Evolutionary conservation across 2,888 invertebrate genomes (phyloP), one percentile per base, ranked within the genome.

Genomic region (Thyatira batis): DNA sequence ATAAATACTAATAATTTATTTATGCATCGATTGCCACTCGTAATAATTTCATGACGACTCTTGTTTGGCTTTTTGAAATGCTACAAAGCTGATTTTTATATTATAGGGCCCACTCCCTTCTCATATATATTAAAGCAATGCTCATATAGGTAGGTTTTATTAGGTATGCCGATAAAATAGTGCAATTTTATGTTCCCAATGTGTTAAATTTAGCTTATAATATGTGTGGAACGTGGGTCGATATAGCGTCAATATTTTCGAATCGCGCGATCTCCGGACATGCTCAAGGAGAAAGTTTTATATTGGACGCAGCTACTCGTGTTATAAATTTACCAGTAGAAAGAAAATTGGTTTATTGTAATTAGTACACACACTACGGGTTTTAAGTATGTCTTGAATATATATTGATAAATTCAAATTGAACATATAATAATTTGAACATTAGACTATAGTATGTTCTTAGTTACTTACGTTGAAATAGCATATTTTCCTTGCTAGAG

Each of bases 401-500:
- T n/a, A n/a, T n/a, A n/a, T n/a, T n/a, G n/a, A n/a, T n/a, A n/a
- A n/a, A n/a, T n/a, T n/a, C n/a, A n/a, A n/a, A n/a, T n/a, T n/a
- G n/a, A n/a, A n/a, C n/a, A n/a, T n/a, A n/a, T n/a, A n/a, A n/a
- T n/a, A n/a, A n/a, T n/a, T n/a, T n/a, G n/a, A n/a, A n/a, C n/a
- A n/a, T n/a, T n/a, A n/a, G n/a, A n/a, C n/a, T n/a, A n/a, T n/a
- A n/a, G n/a, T n/a, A n/a, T n/a, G n/a, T n/a, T n/a, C n/a, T n/a
- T n/a, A n/a, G n/a, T n/a, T n/a, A n/a, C n/a, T n/a, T n/a, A n/a
- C n/a, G n/a, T n/a, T n/a, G n/a, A 30, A 30, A 11, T 30, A 10
- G 11, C 8, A 30, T 8, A 11, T 30, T 30, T 30, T 30, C 30
- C 10, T 30, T 30, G 8, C 30, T 20, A 65, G 60, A 63, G 62